Base-by-base conservation (phyloP, 2,888 invertebrate genomes). In the Oscheius myriophilus region DNA sequence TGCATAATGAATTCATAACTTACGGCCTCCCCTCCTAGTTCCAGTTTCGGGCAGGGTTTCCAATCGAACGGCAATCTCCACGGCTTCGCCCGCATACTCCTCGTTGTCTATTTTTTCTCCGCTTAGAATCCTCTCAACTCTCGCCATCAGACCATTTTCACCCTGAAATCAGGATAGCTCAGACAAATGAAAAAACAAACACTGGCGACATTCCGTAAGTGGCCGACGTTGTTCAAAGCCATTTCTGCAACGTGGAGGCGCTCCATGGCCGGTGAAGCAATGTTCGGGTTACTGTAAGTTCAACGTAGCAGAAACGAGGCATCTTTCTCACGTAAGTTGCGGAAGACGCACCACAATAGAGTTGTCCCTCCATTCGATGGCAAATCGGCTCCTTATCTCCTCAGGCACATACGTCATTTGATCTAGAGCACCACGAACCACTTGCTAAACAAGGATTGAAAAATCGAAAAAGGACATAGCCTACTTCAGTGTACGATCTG, bases 231-330 rank as follows among this genome's bases (percentile, higher is more conserved):
- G 4, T 21, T 21, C 12, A 52, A 9, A 25, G 39, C 26, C 7
- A 33, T 23, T n/a, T 67, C 59, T 16, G 61, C 42, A 16, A 45
- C 14, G 16, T 61, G 58, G 9, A 46, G 33, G 41, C 67, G 33
- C 51, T 67, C 67, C 41, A 67, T 16, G 11, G 67, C 51, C 11
- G 59, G 67, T 41, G 51, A 43, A 33, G 67, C 59, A 12, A 67
- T 33, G 16, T 52, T n/a, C 21, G 67, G 67, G 33, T 42, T 39
- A 7, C 67, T 67, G 23, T 42, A 67, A 49, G 4, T 7, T 49
- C 7, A 45, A 26, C 7, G 11, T 39, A 33, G n/a, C 46, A 46
- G 45, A 46, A 46, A 18, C 14, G 11, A 51, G 25, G 16, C 18
- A 51, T 51, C 14, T 25, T 2, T 33, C 46, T 25, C 52, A 67